Base-by-base conservation (phyloP, 2,797 vertebrate species). In the Sebastes dallii region DNA sequence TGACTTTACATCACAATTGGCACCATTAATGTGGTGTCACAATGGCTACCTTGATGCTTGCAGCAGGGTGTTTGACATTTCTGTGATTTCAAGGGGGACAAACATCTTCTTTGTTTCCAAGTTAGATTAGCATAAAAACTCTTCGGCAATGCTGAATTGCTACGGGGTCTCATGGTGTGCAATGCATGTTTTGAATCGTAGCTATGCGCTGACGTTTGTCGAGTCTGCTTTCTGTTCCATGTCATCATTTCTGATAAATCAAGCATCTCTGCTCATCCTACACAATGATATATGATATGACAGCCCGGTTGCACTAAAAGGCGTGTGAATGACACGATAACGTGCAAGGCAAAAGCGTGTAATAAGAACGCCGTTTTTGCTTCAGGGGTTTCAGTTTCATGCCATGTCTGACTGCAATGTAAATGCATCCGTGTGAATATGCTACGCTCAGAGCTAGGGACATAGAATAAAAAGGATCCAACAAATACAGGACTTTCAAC, bases 51-150 rank as follows among this genome's bases (percentile, higher is more conserved):
- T 84, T 71, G 65, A 85, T 66, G 66, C 82, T 73, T 80, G 68
- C 82, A 84, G 82, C 87, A 70, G 85, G 82, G 71, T 82, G 73
- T 77, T 14, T 87, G 85, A 77, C 87, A 88, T 88, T 92, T 89
- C 74, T 68, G 25, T 55, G 68, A 76, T 89, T 84, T 83, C 52
- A 72, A 71, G 67, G 11, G 64, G 75, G 55, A 60, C 69, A 78
- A 80, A 69, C 4, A 3, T 75, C 39, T 20, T 66, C 81, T 88
- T 89, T 88, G 86, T 88, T 78, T 88, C 50, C 25, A 55, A 6
- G 52, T 72, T 39, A 74, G n/a, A 78, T 87, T 68, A 72, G 39
- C 81, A 83, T 81, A 77, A 73, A 77, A 71, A 55, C 8, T 22
- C 30, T 78, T 77, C 30, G 78, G 62, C 42, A 32, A 66, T 65